These are phyloP conservation scores for Cerastis rubricosa DNA, from an alignment of 2,888 invertebrate species.

Conservation along the genomic window DNA sequence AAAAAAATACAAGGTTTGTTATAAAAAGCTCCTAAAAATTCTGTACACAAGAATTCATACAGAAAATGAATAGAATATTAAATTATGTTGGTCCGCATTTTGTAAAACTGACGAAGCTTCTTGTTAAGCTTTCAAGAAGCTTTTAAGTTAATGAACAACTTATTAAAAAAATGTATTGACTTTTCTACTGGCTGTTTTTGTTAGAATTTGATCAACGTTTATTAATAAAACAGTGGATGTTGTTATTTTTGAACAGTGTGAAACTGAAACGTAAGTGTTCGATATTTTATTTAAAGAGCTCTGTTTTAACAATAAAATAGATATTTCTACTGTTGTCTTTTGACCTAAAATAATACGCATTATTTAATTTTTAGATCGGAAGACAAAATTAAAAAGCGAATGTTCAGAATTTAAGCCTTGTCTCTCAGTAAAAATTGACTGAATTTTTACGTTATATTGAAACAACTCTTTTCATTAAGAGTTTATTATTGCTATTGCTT, in stretches of 20 bases:
- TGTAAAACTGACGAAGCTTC: conserved; percentile 89
- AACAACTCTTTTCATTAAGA: not conserved
- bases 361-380: not conserved
- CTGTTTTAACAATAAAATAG: not conserved
- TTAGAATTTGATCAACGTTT: conserved; percentile 66
- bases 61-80: conserved; percentile 90
- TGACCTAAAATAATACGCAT: not conserved
- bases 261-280: not conserved
- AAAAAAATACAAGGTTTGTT: conserved; percentile 74
- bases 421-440: not conserved
- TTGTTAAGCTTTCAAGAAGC: conserved; percentile 89
- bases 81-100: conserved; percentile 89
- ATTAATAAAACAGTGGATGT: conserved; percentile 12
- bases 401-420: not conserved
- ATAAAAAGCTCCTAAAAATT: conserved; percentile 81
- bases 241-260: conserved; percentile 8
- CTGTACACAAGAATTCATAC: conserved; percentile 86
- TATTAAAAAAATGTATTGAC: conserved; percentile 86
- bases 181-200: conserved; percentile 76
- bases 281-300: not conserved
- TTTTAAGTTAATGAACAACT: conserved; percentile 90
- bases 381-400: not conserved
- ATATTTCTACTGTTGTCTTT: not conserved
- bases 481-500: not conserved
- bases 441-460: not conserved